Conservation (phyloP, 2,797 vertebrate species). For the Mycteria americana region DNA sequence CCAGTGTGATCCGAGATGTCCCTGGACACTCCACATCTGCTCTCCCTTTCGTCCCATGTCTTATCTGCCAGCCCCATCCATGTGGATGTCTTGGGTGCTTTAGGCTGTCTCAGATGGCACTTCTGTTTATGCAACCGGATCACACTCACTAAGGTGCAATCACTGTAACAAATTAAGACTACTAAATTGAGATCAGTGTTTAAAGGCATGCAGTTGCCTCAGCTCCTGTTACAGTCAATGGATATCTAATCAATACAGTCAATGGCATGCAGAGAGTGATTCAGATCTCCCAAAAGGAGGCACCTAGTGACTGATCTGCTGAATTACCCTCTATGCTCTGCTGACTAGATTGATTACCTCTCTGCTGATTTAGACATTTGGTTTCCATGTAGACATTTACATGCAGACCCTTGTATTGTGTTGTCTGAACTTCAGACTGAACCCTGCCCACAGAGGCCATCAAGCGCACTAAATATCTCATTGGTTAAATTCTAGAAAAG, state of each 20-base stretch:
- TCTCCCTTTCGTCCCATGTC: not conserved
- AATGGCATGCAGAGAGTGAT: not conserved
- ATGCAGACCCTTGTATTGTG: not conserved
- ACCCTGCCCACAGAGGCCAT: not conserved
- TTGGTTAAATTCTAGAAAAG: not conserved
- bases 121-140: not conserved
- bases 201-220: not conserved
- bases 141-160: not conserved
- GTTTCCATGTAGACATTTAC: not conserved
- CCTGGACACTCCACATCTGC: not conserved
- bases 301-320: not conserved
- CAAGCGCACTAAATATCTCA: not conserved
- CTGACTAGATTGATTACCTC: not conserved
- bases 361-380: not conserved
- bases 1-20: accelerated
- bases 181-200: not conserved
- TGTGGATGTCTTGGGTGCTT: not conserved
- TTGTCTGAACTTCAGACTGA: not conserved
- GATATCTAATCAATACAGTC: not conserved
- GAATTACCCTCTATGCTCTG: not conserved
- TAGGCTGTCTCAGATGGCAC: not conserved
- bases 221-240: not conserved
- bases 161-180: not conserved
- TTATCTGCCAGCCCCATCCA: not conserved
- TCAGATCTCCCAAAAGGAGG: not conserved